Base-by-base conservation (phyloP, 2,797 vertebrate species). In the Halcyon leucocephala region DNA sequence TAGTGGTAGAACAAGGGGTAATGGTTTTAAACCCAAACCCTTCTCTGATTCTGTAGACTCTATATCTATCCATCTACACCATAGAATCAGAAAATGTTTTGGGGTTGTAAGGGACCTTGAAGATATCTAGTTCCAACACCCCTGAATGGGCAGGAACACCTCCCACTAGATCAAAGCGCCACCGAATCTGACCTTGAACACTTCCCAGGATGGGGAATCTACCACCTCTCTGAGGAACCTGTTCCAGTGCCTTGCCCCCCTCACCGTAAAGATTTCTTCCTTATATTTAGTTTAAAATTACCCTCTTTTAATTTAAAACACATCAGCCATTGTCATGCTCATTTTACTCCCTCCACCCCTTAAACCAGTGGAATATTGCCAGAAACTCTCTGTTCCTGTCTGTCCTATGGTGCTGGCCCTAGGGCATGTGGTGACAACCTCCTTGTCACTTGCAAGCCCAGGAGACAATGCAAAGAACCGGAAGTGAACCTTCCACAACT, bases 401-500 rank as follows among this genome's bases (percentile, higher is more conserved):
- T 10, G 25, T 29, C 37, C 37, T 8, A 4, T 5, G 4, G 35
- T 12, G 2, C 62, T 22, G 25, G 16, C 12, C 31, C 22, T 21
- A 2, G 6, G 41, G 31, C 3, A 3, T 0, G 5, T 2, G 21
- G 28, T 4, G 13, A 3, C 44, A 17, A 21, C 19, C 8, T 5
- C 21, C 28, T 21, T 0, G 3, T 1, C 42, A 5, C 29, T 5
- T 3, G 35, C 41, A 2, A 46, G 26, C 41, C 29, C 41, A 11
- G 25, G 14, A 5, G 8, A 13, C 4, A 4, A 2, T 8, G 35
- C 20, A 17, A 18, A 9, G 18, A 52, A 7, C 9, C 10, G 65
- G 39, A 9, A 29, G 25, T 0, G 2, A 8, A 12, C 3, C n/a
- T 15, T 35, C 19, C 37, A 2, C 33, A 3, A 1, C 4, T 5